Conservation (phyloP, 2,113 vertebrate species). For the Phrynosoma blainvillii region DNA sequence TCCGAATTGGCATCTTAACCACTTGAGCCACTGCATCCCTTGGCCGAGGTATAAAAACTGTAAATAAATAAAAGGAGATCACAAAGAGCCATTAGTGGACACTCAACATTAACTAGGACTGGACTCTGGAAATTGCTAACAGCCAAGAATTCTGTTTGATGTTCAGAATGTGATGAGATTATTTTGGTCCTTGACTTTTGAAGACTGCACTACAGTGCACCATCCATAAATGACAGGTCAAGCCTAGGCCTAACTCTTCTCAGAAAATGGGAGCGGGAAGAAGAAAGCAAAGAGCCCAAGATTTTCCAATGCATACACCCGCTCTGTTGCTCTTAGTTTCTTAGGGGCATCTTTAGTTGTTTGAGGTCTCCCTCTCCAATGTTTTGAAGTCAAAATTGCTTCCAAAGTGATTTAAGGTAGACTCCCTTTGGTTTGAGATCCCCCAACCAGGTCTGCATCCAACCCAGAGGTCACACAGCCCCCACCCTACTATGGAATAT, state of each 20-base stretch:
- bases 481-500: neutral
- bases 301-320: neutral
- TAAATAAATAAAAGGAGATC: neutral
- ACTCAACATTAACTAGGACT: neutral
- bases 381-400: too few species aligned
- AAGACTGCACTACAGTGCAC: conserved; percentile 52
- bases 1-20: too few species aligned
- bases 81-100: neutral
- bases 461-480: too few species aligned
- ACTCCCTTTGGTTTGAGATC: too few species aligned
- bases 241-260: conserved; percentile 5
- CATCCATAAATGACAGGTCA: neutral
- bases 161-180: conserved; percentile 56
- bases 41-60: too few species aligned
- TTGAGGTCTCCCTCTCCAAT: too few species aligned
- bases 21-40: too few species aligned
- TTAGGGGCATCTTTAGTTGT: too few species aligned
- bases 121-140: conserved; percentile 25
- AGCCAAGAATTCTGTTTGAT: conserved; percentile 45
- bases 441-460: too few species aligned
- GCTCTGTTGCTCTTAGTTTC: too few species aligned
- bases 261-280: conserved; percentile 14
- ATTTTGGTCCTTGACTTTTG: conserved; percentile 43
- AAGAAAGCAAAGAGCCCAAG: too few species aligned
- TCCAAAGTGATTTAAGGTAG: too few species aligned